Percentiles rank a stretch among this genome's conserved stretches.
Conservation (phyloP, 2,888 invertebrate genomes). For the Pollenia angustigena region DNA sequence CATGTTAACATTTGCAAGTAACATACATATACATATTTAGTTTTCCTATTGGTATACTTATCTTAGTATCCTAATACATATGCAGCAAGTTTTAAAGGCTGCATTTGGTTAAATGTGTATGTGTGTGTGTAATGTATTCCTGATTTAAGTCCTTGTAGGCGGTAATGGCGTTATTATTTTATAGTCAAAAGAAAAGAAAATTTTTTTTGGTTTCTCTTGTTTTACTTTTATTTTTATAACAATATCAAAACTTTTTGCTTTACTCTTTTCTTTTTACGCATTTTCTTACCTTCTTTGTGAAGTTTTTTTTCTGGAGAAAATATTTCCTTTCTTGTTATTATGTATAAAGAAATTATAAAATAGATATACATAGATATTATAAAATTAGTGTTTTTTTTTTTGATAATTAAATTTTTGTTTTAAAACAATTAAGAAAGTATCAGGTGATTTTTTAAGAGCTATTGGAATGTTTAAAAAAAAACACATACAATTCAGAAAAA, state of each 20-base stretch:
- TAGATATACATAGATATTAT: too few relatives aligned
- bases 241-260: neutral
- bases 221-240: neutral
- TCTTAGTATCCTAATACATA: too few relatives aligned
- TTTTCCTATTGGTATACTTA: constrained; percentile 1
- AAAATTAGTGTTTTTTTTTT: too few relatives aligned
- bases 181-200: constrained; percentile 47
- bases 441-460: too few relatives aligned
- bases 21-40: neutral
- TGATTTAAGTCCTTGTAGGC: constrained; percentile 56
- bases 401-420: too few relatives aligned
- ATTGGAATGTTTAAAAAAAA: too few relatives aligned
- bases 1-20: constrained; percentile 16
- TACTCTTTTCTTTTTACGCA: neutral
- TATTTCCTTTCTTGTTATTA: too few relatives aligned
- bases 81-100: neutral
- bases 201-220: constrained; percentile 26
- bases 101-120: neutral
- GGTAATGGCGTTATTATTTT: constrained; percentile 40
- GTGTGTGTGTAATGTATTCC: constrained; percentile 16
- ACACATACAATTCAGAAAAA: too few relatives aligned
- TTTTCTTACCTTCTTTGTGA: constrained; percentile 11
- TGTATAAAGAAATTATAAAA: too few relatives aligned
- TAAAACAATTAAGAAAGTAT: too few relatives aligned
- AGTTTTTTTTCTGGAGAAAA: too few relatives aligned